A percentile compares a stretch with the other conserved stretches of the same genome.
Evolutionary conservation across 2,797 vertebrate genomes (phyloP).

Genomic region (Arnoldichthys spilopterus): DNA sequence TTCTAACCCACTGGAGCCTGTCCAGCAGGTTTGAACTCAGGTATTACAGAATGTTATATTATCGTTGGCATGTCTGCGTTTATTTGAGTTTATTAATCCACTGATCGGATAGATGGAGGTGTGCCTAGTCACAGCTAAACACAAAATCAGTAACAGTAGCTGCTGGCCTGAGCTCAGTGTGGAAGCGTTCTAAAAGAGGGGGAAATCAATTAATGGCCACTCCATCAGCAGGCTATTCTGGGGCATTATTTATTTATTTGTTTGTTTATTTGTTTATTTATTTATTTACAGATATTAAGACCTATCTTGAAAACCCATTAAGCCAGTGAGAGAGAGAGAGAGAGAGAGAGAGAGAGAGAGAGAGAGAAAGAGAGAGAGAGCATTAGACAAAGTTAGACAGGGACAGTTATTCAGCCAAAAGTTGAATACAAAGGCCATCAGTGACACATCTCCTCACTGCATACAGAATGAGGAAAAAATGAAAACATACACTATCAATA

Average conservation of each 20-base stretch:
- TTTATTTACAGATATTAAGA: too few relatives aligned
- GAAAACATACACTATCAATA: slow-evolving; percentile 38
- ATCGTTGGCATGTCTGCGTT: background rate
- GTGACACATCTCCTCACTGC: slow-evolving; percentile 32
- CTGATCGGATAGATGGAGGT: background rate
- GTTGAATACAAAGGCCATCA: slow-evolving; percentile 17
- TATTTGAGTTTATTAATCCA: background rate
- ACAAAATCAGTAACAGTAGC: slow-evolving; percentile 3
- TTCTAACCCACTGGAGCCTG: background rate
- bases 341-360: background rate
- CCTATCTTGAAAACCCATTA: too few relatives aligned
- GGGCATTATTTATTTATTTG: background rate
- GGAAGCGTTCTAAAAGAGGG: slow-evolving; percentile 26
- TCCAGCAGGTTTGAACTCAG: background rate
- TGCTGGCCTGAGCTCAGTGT: background rate
- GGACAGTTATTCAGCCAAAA: slow-evolving; percentile 31
- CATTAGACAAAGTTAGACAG: background rate
- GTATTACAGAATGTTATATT: slow-evolving; percentile 1
- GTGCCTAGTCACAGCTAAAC: too few relatives aligned
- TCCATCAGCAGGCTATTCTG: background rate
- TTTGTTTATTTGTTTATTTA: too few relatives aligned
- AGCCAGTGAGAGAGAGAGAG: background rate
- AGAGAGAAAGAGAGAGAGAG: background rate
- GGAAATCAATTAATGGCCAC: slow-evolving; percentile 41
- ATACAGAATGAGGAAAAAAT: slow-evolving; percentile 38